Base-by-base conservation (phyloP, 1,140 invertebrate species). In the Brachionus plicatilis region DNA sequence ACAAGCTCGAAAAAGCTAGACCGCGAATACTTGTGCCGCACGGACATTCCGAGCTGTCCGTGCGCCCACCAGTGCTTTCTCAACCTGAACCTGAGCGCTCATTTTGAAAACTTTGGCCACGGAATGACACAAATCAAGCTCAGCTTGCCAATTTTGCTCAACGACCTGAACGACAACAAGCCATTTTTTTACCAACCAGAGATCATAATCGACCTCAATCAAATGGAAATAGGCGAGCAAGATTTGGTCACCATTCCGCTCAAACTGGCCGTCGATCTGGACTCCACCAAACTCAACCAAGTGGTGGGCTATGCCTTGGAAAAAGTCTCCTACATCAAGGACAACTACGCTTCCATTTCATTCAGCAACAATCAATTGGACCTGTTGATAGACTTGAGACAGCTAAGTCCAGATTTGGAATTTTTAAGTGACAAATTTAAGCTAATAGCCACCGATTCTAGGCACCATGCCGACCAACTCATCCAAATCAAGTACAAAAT, bases 131-230 rank as follows among this genome's bases (percentile, higher is more conserved):
- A 76, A 50, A 20, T 76, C 12, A 50, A 29, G 17, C 17, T 76
- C 11, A 76, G 8, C 24, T 50, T 76, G 43, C 72, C 72, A 50
- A 76, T 76, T 29, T 27, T 50, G 14, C 11, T 76, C 12, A 76
- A 50, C 27, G 72, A 76, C 50, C 43, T 76, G 43, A 76, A 76
- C n/a, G 72, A 76, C 43, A 76, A 76, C 27, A 76, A 50, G 47
- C 72, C 72, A 50, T 76, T 76, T 76, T 76, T 76, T 50, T 76
- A 76, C 43, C 41, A 76, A 47, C 72, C 72, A 29, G 72, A 76
- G 50, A n/a, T 76, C 6, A 29, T 50, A 17, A 76, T 76, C 11
- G 72, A 76, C 17, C 27, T 76, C 7, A 33, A 76, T 50, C 72
- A 76, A 50, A 76, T 76, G 24, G 72, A 50, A 11, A 14, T 50